Evolutionary conservation across 2,888 invertebrate species (phyloP).

Genomic region (Xanthorhoe spadicearia): DNA sequence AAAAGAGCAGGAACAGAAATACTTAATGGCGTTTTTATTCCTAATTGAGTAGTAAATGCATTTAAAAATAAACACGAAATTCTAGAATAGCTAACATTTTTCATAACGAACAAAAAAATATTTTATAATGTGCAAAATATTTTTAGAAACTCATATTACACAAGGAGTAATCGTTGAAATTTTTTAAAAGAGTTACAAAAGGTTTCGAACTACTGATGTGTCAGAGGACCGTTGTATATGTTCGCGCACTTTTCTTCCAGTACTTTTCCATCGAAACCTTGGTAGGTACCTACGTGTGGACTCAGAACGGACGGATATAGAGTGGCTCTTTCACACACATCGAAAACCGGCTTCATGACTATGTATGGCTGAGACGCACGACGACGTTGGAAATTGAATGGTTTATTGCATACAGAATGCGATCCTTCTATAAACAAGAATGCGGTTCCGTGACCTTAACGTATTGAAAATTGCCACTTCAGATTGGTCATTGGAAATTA

Average conservation of each 20-base stretch:
- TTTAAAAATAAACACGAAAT: too few relatives aligned
- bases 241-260: slow-evolving; percentile 67
- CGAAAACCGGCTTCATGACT: slow-evolving; percentile 31
- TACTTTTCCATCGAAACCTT: slow-evolving; percentile 72
- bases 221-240: slow-evolving; percentile 46
- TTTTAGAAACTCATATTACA: background rate
- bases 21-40: too few relatives aligned
- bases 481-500: slow-evolving; percentile 10
- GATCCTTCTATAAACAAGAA: slow-evolving; percentile 35
- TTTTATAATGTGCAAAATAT: background rate
- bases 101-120: background rate
- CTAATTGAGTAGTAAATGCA: too few relatives aligned
- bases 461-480: slow-evolving; percentile 20
- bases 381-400: slow-evolving; percentile 35
- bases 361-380: slow-evolving; percentile 37
- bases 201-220: slow-evolving; percentile 56
- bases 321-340: slow-evolving; percentile 51
- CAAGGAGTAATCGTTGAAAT: background rate
- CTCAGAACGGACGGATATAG: slow-evolving; percentile 52
- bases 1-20: background rate
- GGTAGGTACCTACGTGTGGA: slow-evolving; percentile 45
- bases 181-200: slow-evolving; percentile 57
- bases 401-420: slow-evolving; percentile 38
- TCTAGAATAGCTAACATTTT: too few relatives aligned
- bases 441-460: slow-evolving; percentile 29